Percentiles rank a stretch among this genome's conserved stretches.
Conservation (phyloP, 2,888 invertebrate species). For the Phrixothrix hirtus region DNA sequence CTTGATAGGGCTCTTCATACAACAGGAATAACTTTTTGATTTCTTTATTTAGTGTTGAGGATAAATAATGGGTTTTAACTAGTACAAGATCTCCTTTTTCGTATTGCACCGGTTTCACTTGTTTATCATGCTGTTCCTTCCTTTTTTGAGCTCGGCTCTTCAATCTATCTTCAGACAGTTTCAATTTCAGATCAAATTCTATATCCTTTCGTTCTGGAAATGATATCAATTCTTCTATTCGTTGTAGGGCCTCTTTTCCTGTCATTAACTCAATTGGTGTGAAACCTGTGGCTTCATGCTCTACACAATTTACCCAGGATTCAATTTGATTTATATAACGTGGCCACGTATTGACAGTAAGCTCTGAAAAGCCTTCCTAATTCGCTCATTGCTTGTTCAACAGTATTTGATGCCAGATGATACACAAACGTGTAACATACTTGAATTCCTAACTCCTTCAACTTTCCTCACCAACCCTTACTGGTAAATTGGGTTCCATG, state of each 20-base stretch:
- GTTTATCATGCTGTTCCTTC: too few species aligned
- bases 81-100: conserved; percentile 17
- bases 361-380: conserved; percentile 29
- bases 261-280: conserved; percentile 27
- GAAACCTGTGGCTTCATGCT: conserved; percentile 30
- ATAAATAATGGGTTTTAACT: conserved; percentile 12
- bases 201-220: too few species aligned
- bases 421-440: conserved; percentile 23
- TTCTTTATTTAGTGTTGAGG: conserved; percentile 3
- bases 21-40: conserved; percentile 23
- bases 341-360: conserved; percentile 29
- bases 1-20: too few species aligned
- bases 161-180: too few species aligned
- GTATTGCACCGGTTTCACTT: neutral
- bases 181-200: too few species aligned
- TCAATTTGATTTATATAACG: conserved; percentile 12
- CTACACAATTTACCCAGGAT: conserved; percentile 21
- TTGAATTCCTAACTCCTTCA: conserved; percentile 15
- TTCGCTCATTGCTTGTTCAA: conserved; percentile 37
- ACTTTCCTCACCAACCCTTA: conserved; percentile 19
- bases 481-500: conserved; percentile 35
- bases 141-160: too few species aligned
- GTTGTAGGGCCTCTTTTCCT: too few species aligned
- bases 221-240: too few species aligned
- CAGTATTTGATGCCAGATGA: conserved; percentile 37